Evolutionary conservation across 2,797 vertebrate species (phyloP).

Genomic region (Glossophaga mutica): DNA sequence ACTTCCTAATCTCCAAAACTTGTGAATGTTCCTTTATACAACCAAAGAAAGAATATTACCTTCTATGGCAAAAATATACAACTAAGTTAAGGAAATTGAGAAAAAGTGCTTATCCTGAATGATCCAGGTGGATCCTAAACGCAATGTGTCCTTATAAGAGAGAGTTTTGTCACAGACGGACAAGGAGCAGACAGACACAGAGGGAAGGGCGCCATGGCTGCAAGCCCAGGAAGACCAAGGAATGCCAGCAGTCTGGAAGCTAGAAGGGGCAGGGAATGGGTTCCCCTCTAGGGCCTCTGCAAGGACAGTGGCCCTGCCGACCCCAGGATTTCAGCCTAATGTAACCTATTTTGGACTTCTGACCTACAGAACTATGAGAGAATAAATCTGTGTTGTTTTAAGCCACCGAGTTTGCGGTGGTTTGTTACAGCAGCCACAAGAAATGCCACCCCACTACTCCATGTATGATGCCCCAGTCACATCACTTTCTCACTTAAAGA

Average conservation of each 20-base stretch:
- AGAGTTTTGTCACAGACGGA: neutral
- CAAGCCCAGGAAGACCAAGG: neutral
- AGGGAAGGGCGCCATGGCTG: neutral
- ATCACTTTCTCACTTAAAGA: neutral
- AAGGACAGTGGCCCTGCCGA: rapidly evolving
- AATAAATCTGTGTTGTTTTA: neutral
- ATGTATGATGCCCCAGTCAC: neutral
- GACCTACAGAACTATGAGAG: neutral
- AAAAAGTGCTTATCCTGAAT: neutral
- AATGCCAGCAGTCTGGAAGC: neutral
- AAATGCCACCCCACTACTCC: neutral
- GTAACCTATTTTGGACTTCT: neutral
- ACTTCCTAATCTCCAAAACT: neutral
- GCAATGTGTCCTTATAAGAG: neutral
- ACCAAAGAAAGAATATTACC: neutral
- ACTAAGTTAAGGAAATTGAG: neutral
- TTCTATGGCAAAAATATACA: neutral
- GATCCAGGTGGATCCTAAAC: neutral
- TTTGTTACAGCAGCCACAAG: neutral
- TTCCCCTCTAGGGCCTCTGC: neutral
- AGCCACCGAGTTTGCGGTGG: neutral
- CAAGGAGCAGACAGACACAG: neutral
- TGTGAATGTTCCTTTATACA: neutral
- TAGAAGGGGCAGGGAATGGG: neutral
- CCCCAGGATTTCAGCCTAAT: neutral